A percentile compares a stretch with the other conserved stretches of the same genome.
phyloP scores from a whole-genome alignment of 2,797 vertebrate genomes.

The Enteromius anoplus region DNA sequence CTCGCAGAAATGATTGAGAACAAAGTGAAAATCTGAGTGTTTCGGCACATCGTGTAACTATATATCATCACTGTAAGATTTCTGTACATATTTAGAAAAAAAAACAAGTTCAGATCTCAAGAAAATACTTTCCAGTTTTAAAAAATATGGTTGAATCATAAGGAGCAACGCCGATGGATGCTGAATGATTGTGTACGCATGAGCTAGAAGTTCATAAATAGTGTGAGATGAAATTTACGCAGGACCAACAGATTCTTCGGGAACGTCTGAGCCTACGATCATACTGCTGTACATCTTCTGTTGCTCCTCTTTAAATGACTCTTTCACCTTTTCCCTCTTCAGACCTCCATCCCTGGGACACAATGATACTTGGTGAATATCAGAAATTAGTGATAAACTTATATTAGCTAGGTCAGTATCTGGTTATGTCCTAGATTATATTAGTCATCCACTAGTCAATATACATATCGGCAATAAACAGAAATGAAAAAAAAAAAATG shows the following conservation, averaged over 20 bases:
- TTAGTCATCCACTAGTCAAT: background rate
- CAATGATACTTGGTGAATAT: constrained; percentile 2
- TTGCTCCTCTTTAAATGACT: constrained; percentile 87
- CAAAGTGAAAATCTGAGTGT: background rate
- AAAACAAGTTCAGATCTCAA: background rate
- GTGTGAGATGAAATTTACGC: background rate
- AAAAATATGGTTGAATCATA: background rate
- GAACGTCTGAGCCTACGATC: constrained; percentile 75
- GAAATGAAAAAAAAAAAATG: background rate
- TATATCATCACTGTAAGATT: background rate
- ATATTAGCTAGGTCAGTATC: background rate
- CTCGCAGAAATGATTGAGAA: background rate
- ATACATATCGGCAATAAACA: background rate
- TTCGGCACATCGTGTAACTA: background rate
- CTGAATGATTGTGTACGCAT: background rate
- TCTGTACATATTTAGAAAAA: background rate
- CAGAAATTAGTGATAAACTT: background rate
- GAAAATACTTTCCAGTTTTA: constrained; percentile 16
- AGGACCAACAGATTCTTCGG: background rate
- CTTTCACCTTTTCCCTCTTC: constrained; percentile 91
- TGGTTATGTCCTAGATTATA: background rate
- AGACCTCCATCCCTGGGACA: constrained; percentile 89
- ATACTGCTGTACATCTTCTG: constrained; percentile 96
- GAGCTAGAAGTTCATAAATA: constrained; percentile 26
- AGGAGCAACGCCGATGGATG: background rate